These are phyloP conservation scores for Alaudala cheleensis DNA, from an alignment of 2,113 vertebrate species.

Conservation along the genomic window DNA sequence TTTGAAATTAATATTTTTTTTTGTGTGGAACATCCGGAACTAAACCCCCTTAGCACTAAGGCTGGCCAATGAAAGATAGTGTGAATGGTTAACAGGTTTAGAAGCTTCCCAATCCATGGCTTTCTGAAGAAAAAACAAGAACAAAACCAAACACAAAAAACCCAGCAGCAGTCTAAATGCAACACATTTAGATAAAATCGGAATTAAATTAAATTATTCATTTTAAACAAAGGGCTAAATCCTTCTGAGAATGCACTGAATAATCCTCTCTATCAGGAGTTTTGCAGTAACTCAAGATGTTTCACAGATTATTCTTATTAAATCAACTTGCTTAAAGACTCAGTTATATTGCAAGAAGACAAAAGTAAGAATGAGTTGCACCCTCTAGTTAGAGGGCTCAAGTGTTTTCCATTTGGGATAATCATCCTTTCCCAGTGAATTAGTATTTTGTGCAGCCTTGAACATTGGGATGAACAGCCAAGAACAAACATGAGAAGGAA, in stretches of 20 bases:
- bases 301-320: background rate
- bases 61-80: background rate
- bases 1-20: background rate
- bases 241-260: background rate
- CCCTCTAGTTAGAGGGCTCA: background rate
- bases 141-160: background rate
- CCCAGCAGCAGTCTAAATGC: background rate
- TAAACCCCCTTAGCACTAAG: background rate
- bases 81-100: background rate
- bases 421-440: background rate
- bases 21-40: background rate
- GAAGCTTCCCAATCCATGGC: background rate
- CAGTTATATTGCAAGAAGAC: background rate
- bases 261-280: background rate
- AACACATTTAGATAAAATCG: conserved; percentile 3
- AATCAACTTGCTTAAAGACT: background rate
- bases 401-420: conserved; percentile 19
- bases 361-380: background rate
- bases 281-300: background rate
- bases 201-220: conserved; percentile 30
- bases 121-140: background rate
- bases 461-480: background rate
- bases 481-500: background rate
- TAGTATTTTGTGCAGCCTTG: background rate
- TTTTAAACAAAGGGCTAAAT: background rate